Evolutionary conservation across 2,113 vertebrate species (phyloP), one percentile per base, ranked within the genome.

Genomic region (Leucopsar rothschildi): DNA sequence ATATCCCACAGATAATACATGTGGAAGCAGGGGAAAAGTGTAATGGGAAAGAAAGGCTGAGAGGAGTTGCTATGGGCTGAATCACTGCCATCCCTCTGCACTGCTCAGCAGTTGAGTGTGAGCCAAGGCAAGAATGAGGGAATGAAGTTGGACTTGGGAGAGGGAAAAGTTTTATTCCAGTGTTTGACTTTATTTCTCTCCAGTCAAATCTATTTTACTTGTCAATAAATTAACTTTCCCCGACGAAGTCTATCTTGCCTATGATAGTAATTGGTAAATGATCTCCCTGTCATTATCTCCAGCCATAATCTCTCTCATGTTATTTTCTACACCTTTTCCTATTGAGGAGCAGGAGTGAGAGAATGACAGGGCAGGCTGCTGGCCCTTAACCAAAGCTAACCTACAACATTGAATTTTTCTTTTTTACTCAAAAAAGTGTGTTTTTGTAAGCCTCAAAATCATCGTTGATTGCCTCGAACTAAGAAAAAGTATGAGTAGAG

Each of bases 21-120:
- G 1, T 2, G 1, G n/a, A 19, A 71, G 6, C 13, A 49, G 9
- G 10, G 31, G 3, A 52, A 63, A 66, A 71, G 11, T 9, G 11
- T 53, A 52, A 83, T 11, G 4, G 2, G 9, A 83, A 52, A 25
- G 25, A 84, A 8, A 2, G 1, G 11, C 24, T 77, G 69, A 50
- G 47, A 45, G 19, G 33, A 37, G 11, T 25, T 71, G 57, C 61
- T 56, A 7, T 20, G 12, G 33, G 15, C 18, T 50, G 31, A 39
- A 44, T 45, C 42, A 28, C 35, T 5, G 2, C 4, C 8, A 22
- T 35, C 5, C 50, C 13, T 45, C 40, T 65, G 35, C 1, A 1
- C 7, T 60, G 52, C 40, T 45, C 12, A 45, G 35, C 6, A 29
- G 8, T 1, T 55, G 53, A 15, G 25, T 55, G 24, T 23, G 28